phyloP scores from a whole-genome alignment of 1,140 invertebrate genomes.

The Gonatopus flavifemur region DNA sequence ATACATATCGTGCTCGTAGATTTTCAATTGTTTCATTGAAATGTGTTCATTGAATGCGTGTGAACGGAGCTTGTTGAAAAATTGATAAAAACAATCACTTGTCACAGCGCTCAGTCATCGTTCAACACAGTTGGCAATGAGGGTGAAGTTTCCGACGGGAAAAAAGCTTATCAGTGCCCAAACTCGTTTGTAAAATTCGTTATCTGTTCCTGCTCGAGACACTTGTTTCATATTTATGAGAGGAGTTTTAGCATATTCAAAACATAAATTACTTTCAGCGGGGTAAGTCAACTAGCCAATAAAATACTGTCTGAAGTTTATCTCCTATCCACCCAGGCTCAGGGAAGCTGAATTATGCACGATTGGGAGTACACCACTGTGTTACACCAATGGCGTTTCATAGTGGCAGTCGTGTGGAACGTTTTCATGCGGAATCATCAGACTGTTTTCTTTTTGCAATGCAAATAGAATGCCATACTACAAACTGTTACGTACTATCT shows the following conservation, averaged over 20 bases:
- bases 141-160: neutral
- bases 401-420: conserved; percentile 13
- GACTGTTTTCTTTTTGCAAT: conserved; percentile 31
- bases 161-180: conserved; percentile 16
- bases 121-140: too few species aligned
- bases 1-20: too few species aligned
- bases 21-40: too few species aligned
- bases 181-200: conserved; percentile 45
- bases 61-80: too few species aligned
- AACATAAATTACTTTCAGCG: conserved; percentile 50
- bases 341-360: conserved; percentile 33
- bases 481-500: conserved; percentile 6
- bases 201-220: conserved; percentile 35
- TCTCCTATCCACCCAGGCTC: conserved; percentile 26
- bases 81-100: too few species aligned
- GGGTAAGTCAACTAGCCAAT: conserved; percentile 48
- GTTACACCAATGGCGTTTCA: neutral
- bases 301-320: conserved; percentile 47
- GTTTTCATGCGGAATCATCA: conserved; percentile 24
- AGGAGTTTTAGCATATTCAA: conserved; percentile 50
- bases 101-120: too few species aligned
- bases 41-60: too few species aligned
- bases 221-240: conserved; percentile 50
- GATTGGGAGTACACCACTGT: conserved; percentile 22
- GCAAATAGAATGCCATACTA: conserved; percentile 34